Evolutionary conservation across 2,797 vertebrate species (phyloP).

Genomic region (Euthynnus affinis): DNA sequence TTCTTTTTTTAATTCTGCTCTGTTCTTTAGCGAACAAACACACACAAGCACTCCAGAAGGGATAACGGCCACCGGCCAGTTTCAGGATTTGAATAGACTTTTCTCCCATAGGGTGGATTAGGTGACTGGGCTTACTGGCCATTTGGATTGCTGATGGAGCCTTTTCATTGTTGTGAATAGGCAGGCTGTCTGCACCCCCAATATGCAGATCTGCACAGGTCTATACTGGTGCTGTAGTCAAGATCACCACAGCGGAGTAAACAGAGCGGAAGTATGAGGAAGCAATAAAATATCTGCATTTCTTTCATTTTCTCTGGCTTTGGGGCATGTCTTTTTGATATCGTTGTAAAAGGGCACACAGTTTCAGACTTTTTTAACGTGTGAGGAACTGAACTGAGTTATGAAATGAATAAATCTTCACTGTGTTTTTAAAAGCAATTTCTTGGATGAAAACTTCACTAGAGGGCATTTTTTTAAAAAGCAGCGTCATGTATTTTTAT

Average conservation of each 20-base stretch:
- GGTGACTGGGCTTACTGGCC: conserved; percentile 70
- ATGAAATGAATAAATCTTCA: conserved; percentile 15
- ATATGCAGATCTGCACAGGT: conserved; percentile 62
- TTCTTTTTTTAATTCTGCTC: conserved; percentile 40
- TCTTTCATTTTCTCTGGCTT: conserved; percentile 5
- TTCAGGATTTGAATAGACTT: conserved; percentile 77
- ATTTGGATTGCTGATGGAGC: conserved; percentile 82
- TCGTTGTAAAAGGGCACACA: not conserved
- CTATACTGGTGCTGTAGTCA: conserved; percentile 16
- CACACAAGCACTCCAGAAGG: conserved; percentile 64
- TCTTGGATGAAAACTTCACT: conserved; percentile 28
- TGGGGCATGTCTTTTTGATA: not conserved
- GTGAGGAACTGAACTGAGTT: conserved; percentile 8
- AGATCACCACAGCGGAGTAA: conserved; percentile 7
- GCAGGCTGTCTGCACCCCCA: conserved; percentile 60
- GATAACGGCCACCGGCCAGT: conserved; percentile 72
- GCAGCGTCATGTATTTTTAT: conserved; percentile 42
- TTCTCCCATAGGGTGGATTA: conserved; percentile 81
- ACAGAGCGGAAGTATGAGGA: not conserved
- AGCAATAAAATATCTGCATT: conserved; percentile 3
- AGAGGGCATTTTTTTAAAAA: conserved; percentile 41
- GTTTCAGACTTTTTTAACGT: not conserved
- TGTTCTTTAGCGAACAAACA: conserved; percentile 59
- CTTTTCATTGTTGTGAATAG: conserved; percentile 84
- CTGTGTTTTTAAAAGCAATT: conserved; percentile 16